These are phyloP conservation scores for Syngnathus scovelli DNA, from an alignment of 2,113 vertebrate genomes.

Conservation along the genomic window DNA sequence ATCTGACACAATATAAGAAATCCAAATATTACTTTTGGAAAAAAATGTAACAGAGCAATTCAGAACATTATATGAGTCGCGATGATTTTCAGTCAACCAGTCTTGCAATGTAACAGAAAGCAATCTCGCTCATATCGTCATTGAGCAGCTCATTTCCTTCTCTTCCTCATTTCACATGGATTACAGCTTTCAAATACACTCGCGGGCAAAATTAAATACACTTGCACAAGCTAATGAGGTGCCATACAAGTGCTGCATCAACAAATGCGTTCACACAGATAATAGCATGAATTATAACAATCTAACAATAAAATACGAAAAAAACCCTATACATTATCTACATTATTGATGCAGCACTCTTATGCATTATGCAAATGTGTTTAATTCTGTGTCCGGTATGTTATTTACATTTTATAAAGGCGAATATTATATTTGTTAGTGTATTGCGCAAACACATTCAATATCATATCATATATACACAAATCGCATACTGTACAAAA, in stretches of 20 bases:
- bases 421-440: slow-evolving; percentile 55
- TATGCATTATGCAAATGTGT: neutral
- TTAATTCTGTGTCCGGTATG: neutral
- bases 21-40: slow-evolving; percentile 44
- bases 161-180: slow-evolving; percentile 18
- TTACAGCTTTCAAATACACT: slow-evolving; percentile 14
- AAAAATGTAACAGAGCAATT: slow-evolving; percentile 48
- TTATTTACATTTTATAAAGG: slow-evolving; percentile 59
- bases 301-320: too few relatives aligned
- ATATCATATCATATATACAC: slow-evolving; percentile 40
- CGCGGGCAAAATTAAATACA: neutral
- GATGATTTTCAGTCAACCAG: neutral
- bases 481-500: slow-evolving; percentile 45
- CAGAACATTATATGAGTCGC: neutral
- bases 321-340: neutral
- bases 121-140: neutral
- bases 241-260: neutral
- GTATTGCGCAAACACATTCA: slow-evolving; percentile 59
- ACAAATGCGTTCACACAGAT: neutral
- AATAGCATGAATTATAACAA: neutral
- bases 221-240: neutral
- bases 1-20: slow-evolving; percentile 46
- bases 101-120: neutral
- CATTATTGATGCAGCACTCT: neutral
- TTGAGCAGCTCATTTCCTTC: slow-evolving; percentile 21